Evolutionary conservation across 2,888 invertebrate genomes (phyloP).

Genomic region (Platycheirus rosarum): DNA sequence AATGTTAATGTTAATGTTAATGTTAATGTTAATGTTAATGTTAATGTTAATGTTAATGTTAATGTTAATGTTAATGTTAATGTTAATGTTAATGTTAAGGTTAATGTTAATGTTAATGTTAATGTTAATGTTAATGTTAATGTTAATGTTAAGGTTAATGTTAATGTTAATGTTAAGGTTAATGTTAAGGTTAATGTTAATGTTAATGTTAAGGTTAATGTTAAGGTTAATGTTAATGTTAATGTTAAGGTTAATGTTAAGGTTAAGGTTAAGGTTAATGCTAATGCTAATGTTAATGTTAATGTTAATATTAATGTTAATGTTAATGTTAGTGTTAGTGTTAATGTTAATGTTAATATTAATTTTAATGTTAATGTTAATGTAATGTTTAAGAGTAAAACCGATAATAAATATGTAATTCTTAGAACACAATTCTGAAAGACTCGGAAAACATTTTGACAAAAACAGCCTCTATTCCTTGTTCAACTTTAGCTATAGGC

Average conservation of each 20-base stretch:
- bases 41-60: slow-evolving; percentile 21
- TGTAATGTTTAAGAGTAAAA: no score
- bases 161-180: slow-evolving; percentile 10
- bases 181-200: slow-evolving; percentile 18
- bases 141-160: slow-evolving; percentile 8
- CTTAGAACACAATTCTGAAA: no score
- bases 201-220: slow-evolving; percentile 15
- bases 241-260: neutral
- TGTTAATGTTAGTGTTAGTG: neutral
- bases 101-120: neutral
- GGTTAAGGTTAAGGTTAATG: neutral
- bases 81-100: slow-evolving; percentile 8
- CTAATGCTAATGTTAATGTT: neutral
- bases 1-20: slow-evolving; percentile 15
- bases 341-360: neutral
- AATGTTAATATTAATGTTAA: neutral
- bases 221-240: slow-evolving; percentile 18
- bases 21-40: slow-evolving; percentile 20
- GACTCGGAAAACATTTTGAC: no score
- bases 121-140: slow-evolving; percentile 7
- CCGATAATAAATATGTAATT: no score
- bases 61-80: slow-evolving; percentile 15
- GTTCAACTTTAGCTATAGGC: no score
- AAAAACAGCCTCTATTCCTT: no score
- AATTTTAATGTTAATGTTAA: neutral